Conservation (phyloP, 2,888 invertebrate genomes). For the Pristionchus arcanus region DNA sequence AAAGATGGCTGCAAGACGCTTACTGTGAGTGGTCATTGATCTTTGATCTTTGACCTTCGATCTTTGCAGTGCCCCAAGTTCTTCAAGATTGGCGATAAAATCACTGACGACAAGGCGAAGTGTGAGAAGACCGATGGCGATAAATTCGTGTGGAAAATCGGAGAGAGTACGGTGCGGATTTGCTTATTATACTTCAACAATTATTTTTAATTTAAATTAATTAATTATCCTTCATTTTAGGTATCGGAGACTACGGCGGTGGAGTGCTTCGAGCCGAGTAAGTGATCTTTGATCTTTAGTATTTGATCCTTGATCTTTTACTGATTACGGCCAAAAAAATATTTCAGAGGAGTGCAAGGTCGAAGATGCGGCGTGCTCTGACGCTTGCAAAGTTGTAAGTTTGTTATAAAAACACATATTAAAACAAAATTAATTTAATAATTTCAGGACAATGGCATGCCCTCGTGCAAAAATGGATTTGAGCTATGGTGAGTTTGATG, state of each 20-base stretch:
- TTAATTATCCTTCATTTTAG: not conserved
- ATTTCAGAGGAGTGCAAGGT: not conserved
- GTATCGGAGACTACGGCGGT: not conserved
- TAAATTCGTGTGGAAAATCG: not conserved
- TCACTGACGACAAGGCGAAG: not conserved
- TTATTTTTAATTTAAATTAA: not conserved
- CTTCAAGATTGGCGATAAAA: not conserved
- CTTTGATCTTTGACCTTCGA: not conserved
- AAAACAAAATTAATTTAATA: not conserved
- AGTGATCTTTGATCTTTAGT: not conserved
- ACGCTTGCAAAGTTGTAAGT: not conserved
- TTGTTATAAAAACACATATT: not conserved
- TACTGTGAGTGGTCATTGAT: not conserved
- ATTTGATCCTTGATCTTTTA: not conserved
- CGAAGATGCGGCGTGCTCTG: not conserved
- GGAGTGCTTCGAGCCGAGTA: not conserved
- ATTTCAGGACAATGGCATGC: not conserved
- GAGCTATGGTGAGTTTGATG: not conserved
- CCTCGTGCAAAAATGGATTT: not conserved
- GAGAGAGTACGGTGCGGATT: not conserved
- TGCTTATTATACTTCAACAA: not conserved
- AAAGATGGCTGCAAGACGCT: not conserved
- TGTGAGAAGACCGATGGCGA: not conserved
- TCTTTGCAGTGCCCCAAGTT: conserved; percentile 10
- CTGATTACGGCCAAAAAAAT: not conserved